Evolutionary conservation across 2,888 invertebrate genomes (phyloP).

Genomic region (Pyralis farinalis): DNA sequence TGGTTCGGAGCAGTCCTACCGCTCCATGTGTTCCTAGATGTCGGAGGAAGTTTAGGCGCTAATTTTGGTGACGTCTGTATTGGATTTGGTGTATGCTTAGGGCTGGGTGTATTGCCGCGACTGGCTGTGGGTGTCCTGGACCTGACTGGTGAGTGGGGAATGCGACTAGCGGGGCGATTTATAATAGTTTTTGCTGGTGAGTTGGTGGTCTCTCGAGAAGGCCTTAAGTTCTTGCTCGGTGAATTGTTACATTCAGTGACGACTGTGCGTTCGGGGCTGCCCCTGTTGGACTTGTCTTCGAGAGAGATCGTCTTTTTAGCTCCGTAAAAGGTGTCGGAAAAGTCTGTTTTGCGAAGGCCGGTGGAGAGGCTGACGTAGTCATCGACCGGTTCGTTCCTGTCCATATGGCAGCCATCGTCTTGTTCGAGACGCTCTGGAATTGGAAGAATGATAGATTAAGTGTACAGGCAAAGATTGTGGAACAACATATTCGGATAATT

Average conservation of each 20-base stretch:
- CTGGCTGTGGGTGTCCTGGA: slow-evolving; percentile 52
- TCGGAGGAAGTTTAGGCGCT: slow-evolving; percentile 61
- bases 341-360: slow-evolving; percentile 86
- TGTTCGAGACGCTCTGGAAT: slow-evolving; percentile 84
- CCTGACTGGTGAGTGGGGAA: slow-evolving; percentile 71
- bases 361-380: slow-evolving; percentile 85
- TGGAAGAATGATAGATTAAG: slow-evolving; percentile 10
- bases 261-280: slow-evolving; percentile 67
- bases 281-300: slow-evolving; percentile 60
- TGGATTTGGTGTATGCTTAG: slow-evolving; percentile 55
- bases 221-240: slow-evolving; percentile 63
- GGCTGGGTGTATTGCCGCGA: slow-evolving; percentile 69
- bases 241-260: slow-evolving; percentile 61
- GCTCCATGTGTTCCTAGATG: slow-evolving; percentile 87
- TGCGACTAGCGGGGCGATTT: slow-evolving; percentile 65
- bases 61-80: slow-evolving; percentile 67
- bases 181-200: slow-evolving; percentile 63
- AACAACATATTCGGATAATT: too few species aligned
- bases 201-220: slow-evolving; percentile 54
- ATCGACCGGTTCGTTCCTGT: slow-evolving; percentile 60
- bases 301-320: slow-evolving; percentile 67
- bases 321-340: slow-evolving; percentile 82
- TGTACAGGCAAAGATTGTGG: too few species aligned
- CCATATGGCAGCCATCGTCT: slow-evolving; percentile 66
- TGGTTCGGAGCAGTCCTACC: slow-evolving; percentile 80